A percentile compares a stretch with the other conserved stretches of the same genome.
These are phyloP conservation scores for Dicranocentrus wangi DNA, from an alignment of 2,888 invertebrate genomes.

Conservation along the genomic window DNA sequence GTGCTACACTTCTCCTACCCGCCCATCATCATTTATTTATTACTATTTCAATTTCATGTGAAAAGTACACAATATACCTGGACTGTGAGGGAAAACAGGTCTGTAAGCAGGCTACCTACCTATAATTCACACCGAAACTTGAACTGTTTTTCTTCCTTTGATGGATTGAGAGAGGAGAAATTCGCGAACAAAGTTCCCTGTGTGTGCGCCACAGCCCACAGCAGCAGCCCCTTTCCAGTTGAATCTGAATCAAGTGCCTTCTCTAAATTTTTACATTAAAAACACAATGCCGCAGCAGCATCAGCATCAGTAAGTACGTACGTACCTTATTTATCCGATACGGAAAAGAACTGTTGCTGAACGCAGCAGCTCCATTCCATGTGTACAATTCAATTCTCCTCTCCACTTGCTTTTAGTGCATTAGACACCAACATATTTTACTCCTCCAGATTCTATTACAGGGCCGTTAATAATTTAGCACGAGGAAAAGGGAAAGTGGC, in stretches of 20 bases:
- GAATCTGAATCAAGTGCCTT: no score
- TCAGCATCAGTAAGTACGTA: no score
- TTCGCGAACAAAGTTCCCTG: no score
- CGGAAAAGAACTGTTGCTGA: no score
- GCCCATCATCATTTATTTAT: conserved; percentile 51
- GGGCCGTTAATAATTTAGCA: conserved; percentile 52
- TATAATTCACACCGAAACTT: conserved; percentile 34
- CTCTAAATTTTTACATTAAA: no score
- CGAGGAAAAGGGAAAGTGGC: conserved; percentile 5
- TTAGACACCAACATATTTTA: conserved; percentile 46
- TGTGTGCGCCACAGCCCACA: no score
- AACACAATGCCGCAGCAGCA: no score
- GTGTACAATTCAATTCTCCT: no score
- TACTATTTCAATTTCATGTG: conserved; percentile 50
- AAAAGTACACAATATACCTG: conserved; percentile 2
- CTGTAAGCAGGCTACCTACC: no score
- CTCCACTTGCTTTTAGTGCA: conserved; percentile 42
- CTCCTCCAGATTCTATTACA: conserved; percentile 33
- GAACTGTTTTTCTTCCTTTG: conserved; percentile 29
- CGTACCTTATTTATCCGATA: no score
- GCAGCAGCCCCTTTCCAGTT: no score
- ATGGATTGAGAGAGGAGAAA: conserved; percentile 33
- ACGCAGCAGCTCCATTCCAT: no score
- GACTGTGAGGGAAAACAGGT: conserved; percentile 11
- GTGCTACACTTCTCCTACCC: not conserved